Evolutionary conservation across 2,797 vertebrate species (phyloP).

Genomic region (Acipenser transmontanus): DNA sequence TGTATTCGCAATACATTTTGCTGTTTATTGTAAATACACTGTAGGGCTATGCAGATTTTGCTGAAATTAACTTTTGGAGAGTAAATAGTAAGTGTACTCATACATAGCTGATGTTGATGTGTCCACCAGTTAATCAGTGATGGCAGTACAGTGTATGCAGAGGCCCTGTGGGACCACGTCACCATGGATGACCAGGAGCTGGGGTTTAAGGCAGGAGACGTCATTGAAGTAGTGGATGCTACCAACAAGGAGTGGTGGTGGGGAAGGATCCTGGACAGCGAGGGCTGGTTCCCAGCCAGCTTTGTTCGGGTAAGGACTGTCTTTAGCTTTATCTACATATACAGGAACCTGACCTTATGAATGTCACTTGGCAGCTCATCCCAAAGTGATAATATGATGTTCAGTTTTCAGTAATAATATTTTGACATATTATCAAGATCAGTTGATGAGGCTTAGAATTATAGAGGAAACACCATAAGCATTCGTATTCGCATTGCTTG

Average conservation of each 20-base stretch:
- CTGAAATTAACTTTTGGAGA: too few species aligned
- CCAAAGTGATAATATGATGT: too few species aligned
- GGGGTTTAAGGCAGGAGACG: slow-evolving; percentile 89
- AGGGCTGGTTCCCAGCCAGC: slow-evolving; percentile 95
- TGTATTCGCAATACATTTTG: too few species aligned
- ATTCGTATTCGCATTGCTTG: background rate
- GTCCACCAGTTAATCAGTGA: slow-evolving; percentile 84
- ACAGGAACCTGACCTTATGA: too few species aligned
- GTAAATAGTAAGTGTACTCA: background rate
- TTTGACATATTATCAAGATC: too few species aligned
- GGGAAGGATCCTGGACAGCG: slow-evolving; percentile 83
- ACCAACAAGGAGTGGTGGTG: slow-evolving; percentile 98
- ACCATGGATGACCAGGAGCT: slow-evolving; percentile 97
- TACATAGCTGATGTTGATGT: background rate
- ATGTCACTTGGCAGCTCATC: too few species aligned
- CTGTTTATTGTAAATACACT: too few species aligned
- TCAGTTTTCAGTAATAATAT: too few species aligned
- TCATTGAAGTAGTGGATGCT: slow-evolving; percentile 93
- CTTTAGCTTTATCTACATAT: too few species aligned
- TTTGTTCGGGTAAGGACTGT: slow-evolving; percentile 78
- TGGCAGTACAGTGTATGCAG: slow-evolving; percentile 89
- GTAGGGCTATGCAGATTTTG: too few species aligned
- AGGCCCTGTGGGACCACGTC: slow-evolving; percentile 95
- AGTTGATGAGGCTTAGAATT: too few species aligned
- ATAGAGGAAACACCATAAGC: too few species aligned